A percentile compares a stretch with the other conserved stretches of the same genome.
phyloP scores from a whole-genome alignment of 1,140 invertebrate species.

The Lordiphosa mommai region DNA sequence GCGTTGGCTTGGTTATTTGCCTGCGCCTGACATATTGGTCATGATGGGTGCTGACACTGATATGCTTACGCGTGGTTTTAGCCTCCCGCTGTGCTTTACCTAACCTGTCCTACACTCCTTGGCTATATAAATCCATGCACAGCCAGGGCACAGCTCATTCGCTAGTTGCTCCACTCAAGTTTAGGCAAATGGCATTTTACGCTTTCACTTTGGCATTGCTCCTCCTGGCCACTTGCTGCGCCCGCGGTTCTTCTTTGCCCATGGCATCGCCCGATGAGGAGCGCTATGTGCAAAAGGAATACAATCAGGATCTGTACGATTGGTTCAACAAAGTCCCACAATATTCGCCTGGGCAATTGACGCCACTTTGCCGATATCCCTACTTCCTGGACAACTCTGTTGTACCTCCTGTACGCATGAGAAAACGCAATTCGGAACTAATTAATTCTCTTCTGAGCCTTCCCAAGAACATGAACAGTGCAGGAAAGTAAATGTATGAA shows the following conservation, averaged over 20 bases:
- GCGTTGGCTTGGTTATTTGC: conserved; percentile 50
- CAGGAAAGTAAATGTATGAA: conserved; percentile 81
- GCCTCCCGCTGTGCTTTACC: conserved; percentile 56
- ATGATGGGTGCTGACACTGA: conserved; percentile 50
- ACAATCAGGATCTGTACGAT: conserved; percentile 62
- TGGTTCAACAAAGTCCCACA: conserved; percentile 57
- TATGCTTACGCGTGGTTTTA: conserved; percentile 24
- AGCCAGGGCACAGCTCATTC: conserved; percentile 37
- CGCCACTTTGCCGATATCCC: conserved; percentile 54
- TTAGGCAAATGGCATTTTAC: conserved; percentile 33
- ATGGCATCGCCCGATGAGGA: conserved; percentile 72
- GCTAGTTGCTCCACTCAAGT: conserved; percentile 22
- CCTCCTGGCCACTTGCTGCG: conserved; percentile 22
- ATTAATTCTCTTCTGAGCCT: conserved; percentile 87
- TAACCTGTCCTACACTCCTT: conserved; percentile 14
- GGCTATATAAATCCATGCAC: conserved; percentile 38
- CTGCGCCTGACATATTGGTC: conserved; percentile 63
- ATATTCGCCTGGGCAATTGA: conserved; percentile 35
- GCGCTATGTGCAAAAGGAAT: conserved; percentile 76
- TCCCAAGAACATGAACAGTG: conserved; percentile 87
- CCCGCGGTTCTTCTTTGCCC: conserved; percentile 4
- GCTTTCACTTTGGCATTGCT: conserved; percentile 18
- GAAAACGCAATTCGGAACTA: conserved; percentile 86
- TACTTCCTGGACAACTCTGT: conserved; percentile 47
- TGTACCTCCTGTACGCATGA: conserved; percentile 46